Percentiles rank a stretch among this genome's conserved stretches.
Evolutionary conservation across 64 coral and sea anemone species (phyloP).

Genomic region (Exaiptasia diaphana): DNA sequence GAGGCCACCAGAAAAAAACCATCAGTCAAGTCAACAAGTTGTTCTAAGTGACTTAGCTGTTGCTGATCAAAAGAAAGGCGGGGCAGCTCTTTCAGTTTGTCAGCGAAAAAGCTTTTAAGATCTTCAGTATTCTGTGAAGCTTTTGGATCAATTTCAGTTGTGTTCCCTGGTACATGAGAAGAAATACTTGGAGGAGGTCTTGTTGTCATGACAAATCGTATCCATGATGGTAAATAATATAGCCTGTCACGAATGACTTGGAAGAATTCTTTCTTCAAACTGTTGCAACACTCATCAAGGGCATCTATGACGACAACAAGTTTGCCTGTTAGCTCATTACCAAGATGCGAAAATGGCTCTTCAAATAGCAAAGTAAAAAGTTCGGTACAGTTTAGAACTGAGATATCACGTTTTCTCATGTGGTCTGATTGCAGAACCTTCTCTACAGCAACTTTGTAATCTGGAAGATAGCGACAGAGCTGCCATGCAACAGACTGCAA

Average conservation of each 20-base stretch:
- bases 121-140: background rate
- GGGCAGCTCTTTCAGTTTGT: background rate
- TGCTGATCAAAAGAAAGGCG: background rate
- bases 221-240: background rate
- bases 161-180: no score
- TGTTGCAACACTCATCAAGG: background rate
- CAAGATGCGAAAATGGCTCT: background rate
- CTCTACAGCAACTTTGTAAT: constrained; percentile 8
- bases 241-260: background rate
- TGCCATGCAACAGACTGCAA: constrained; percentile 53
- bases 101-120: background rate
- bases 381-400: background rate
- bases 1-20: background rate
- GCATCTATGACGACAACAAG: background rate
- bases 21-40: background rate
- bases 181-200: background rate
- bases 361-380: background rate
- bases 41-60: background rate
- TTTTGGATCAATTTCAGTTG: background rate
- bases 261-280: background rate
- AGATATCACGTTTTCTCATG: no score
- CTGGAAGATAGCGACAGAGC: constrained; percentile 19
- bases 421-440: constrained; percentile 28
- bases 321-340: background rate
- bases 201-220: background rate